Conservation (phyloP, 2,797 vertebrate genomes). For the Bryconaethiops microstoma region DNA sequence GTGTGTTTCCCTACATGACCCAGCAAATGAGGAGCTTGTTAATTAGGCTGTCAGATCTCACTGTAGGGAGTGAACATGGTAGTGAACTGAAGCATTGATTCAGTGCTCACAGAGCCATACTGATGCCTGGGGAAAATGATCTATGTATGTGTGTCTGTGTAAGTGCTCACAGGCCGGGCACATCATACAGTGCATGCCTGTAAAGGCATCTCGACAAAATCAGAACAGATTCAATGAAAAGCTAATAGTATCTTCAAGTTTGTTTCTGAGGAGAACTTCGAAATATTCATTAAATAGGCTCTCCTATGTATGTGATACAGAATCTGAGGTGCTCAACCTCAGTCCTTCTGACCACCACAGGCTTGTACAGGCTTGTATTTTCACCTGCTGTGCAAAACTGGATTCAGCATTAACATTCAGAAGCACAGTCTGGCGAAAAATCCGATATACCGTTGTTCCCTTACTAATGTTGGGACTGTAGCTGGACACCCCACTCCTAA, state of each 20-base stretch:
- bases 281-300: not conserved
- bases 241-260: not conserved
- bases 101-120: constrained; percentile 49
- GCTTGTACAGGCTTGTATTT: no score
- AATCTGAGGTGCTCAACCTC: no score
- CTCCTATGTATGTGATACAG: no score
- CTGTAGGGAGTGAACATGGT: constrained; percentile 55
- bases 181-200: not conserved
- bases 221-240: not conserved
- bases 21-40: no score
- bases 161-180: not conserved
- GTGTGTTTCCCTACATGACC: no score
- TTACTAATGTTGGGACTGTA: not conserved
- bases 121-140: constrained; percentile 49
- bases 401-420: no score
- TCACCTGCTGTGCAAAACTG: no score
- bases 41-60: constrained; percentile 57
- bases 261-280: not conserved
- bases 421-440: no score
- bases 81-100: constrained; percentile 73
- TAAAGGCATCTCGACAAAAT: not conserved
- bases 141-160: constrained; percentile 39
- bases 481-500: not conserved
- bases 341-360: no score
- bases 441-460: no score